These are phyloP conservation scores for Mystacornis crossleyi DNA, from an alignment of 2,113 vertebrate species.

Conservation along the genomic window DNA sequence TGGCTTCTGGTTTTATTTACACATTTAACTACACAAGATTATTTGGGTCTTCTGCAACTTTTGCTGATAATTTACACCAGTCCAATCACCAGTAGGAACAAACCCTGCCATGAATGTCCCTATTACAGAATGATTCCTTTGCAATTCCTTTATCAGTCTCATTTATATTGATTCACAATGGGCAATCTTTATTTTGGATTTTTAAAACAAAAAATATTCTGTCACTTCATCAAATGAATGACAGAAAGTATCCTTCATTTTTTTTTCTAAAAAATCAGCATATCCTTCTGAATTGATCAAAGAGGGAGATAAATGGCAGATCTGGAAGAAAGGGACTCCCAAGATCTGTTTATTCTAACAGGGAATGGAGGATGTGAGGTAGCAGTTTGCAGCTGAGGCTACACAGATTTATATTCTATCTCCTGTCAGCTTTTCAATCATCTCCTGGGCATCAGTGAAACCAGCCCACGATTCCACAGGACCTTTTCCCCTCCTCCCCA, in stretches of 20 bases:
- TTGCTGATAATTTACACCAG: background rate
- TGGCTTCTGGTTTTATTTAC: background rate
- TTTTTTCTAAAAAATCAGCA: background rate
- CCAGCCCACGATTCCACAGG: background rate
- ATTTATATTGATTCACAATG: background rate
- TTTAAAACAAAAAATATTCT: background rate
- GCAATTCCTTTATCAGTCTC: background rate
- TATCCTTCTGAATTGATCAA: background rate
- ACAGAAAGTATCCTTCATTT: background rate
- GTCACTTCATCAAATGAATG: background rate
- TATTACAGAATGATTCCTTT: background rate
- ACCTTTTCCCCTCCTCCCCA: background rate
- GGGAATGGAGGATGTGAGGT: background rate
- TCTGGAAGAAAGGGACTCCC: background rate
- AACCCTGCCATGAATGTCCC: background rate
- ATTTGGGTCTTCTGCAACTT: background rate
- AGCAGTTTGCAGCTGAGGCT: background rate
- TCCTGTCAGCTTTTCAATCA: slow-evolving; percentile 26
- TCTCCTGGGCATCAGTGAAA: background rate
- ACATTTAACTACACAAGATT: background rate
- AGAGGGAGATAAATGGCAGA: background rate
- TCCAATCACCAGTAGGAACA: background rate
- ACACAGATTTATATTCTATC: background rate
- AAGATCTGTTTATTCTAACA: background rate
- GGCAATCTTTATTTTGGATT: background rate